Conservation (phyloP, 1,140 invertebrate genomes). For the Pseudomyrmex flavicornis region DNA sequence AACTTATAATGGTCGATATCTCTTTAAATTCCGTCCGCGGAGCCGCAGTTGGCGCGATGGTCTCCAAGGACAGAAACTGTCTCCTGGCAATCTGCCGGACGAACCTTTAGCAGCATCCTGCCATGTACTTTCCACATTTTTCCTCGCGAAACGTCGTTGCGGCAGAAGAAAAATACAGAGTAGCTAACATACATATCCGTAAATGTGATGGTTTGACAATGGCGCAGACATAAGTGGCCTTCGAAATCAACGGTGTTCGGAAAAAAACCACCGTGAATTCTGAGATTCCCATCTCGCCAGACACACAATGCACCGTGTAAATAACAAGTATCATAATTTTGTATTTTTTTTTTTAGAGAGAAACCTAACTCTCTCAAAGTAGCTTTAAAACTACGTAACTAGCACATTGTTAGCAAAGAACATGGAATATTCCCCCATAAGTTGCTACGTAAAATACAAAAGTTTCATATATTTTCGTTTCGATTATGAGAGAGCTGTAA, state of each 20-base stretch:
- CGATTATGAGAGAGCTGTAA: background rate
- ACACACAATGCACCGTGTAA: background rate
- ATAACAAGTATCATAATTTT: slow-evolving; percentile 4
- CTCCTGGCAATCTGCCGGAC: slow-evolving; percentile 77
- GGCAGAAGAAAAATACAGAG: slow-evolving; percentile 57
- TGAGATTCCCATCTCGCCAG: background rate
- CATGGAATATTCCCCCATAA: background rate
- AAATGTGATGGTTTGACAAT: slow-evolving; percentile 42
- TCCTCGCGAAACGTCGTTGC: slow-evolving; percentile 58
- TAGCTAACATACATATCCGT: slow-evolving; percentile 62
- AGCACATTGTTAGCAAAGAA: slow-evolving; percentile 14
- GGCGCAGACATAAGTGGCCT: background rate
- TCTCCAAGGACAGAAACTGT: slow-evolving; percentile 70
- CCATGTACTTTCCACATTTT: slow-evolving; percentile 56
- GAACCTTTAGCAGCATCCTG: slow-evolving; percentile 57
- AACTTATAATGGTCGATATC: slow-evolving; percentile 64
- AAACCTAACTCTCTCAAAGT: background rate
- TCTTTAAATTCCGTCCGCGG: slow-evolving; percentile 75
- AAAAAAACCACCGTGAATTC: background rate
- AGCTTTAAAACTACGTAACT: slow-evolving; percentile 21
- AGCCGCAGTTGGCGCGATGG: slow-evolving; percentile 70
- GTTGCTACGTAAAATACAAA: background rate
- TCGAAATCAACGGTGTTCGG: background rate
- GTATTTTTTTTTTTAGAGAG: background rate
- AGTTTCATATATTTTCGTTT: slow-evolving; percentile 32